A percentile compares a stretch with the other conserved stretches of the same genome.
phyloP scores from a whole-genome alignment of 2,888 invertebrate genomes.

The Atherix ibis region DNA sequence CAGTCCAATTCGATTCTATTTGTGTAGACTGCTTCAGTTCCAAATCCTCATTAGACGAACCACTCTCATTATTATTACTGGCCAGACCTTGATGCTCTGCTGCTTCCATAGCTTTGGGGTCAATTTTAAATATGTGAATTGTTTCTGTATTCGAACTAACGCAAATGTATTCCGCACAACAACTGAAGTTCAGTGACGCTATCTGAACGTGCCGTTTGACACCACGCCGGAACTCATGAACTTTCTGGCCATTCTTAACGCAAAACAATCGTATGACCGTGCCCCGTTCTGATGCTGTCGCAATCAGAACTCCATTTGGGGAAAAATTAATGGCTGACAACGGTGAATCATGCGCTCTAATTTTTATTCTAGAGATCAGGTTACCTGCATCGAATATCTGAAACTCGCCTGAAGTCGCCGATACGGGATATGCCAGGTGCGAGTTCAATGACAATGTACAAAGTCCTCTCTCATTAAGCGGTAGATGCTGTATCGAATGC shows the following conservation, averaged over 20 bases:
- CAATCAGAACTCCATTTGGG: conserved; percentile 26
- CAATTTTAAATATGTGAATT: conserved; percentile 31
- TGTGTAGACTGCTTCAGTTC: conserved; percentile 6
- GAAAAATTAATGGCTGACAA: conserved; percentile 30
- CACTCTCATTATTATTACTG: conserved; percentile 3
- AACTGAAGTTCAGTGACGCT: conserved; percentile 28
- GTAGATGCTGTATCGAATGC: conserved; percentile 28
- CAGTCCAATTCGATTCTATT: conserved; percentile 19
- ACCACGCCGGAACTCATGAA: conserved; percentile 31
- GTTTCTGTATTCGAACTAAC: conserved; percentile 33
- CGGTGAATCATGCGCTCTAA: conserved; percentile 28
- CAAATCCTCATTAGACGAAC: conserved; percentile 3
- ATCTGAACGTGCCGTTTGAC: conserved; percentile 30
- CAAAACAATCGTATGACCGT: conserved; percentile 33
- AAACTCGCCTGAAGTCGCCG: conserved; percentile 23
- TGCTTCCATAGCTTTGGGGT: conserved; percentile 22
- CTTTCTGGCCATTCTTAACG: conserved; percentile 29
- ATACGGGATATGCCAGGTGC: conserved; percentile 28
- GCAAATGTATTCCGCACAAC: conserved; percentile 26
- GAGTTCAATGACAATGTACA: conserved; percentile 29
- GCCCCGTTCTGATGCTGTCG: conserved; percentile 31
- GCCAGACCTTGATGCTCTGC: conserved; percentile 18
- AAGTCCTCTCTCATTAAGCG: conserved; percentile 26
- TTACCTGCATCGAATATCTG: conserved; percentile 29
- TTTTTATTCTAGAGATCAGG: conserved; percentile 22